These are phyloP conservation scores for Pyrgus malvae DNA, from an alignment of 2,888 invertebrate genomes.

Conservation along the genomic window DNA sequence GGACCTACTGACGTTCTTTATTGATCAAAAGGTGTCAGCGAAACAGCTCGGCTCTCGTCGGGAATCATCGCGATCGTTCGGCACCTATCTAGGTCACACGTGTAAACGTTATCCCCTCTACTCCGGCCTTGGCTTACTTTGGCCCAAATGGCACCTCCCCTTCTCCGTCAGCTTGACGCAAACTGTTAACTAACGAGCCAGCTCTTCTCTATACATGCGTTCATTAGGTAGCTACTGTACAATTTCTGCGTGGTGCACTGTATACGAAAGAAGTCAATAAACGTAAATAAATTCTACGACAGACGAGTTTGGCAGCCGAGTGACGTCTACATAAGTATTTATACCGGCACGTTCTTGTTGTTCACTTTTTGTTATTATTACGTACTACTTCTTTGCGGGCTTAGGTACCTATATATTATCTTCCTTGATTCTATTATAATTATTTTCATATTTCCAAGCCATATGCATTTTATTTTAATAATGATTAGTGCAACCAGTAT, in stretches of 20 bases:
- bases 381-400: background rate
- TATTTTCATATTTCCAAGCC: too few relatives aligned
- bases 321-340: slow-evolving; percentile 12
- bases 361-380: slow-evolving; percentile 8
- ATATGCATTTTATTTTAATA: too few relatives aligned
- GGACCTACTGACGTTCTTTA: slow-evolving; percentile 49
- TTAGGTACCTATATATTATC: too few relatives aligned
- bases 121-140: slow-evolving; percentile 80
- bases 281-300: slow-evolving; percentile 25
- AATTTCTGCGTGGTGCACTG: slow-evolving; percentile 1
- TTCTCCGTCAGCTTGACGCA: slow-evolving; percentile 52
- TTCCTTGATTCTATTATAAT: too few relatives aligned
- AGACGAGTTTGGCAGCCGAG: slow-evolving; percentile 18
- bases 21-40: slow-evolving; percentile 55
- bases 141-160: slow-evolving; percentile 66
- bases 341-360: background rate
- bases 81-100: slow-evolving; percentile 78
- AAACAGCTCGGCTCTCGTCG: slow-evolving; percentile 55
- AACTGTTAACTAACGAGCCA: slow-evolving; percentile 34
- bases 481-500: too few relatives aligned
- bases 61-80: slow-evolving; percentile 61
- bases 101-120: slow-evolving; percentile 79
- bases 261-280: slow-evolving; percentile 22
- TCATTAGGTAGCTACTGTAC: slow-evolving; percentile 7
- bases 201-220: slow-evolving; percentile 23